Conservation (phyloP, 2,797 vertebrate genomes). For the Tachyglossus aculeatus region DNA sequence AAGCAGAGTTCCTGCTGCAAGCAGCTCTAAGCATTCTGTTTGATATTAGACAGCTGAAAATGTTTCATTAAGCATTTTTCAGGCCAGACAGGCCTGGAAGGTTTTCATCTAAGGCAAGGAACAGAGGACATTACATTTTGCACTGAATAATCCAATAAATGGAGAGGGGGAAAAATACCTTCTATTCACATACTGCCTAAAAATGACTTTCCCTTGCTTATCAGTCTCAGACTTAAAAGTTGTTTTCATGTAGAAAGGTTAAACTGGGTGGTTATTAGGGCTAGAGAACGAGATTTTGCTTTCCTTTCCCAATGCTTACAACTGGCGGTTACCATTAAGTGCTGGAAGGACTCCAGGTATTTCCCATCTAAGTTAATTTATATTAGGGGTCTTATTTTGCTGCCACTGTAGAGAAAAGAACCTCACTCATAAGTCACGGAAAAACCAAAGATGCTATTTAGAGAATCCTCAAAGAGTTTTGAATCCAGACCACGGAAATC, state of each 20-base stretch:
- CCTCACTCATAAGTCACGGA: neutral
- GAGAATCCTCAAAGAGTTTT: neutral
- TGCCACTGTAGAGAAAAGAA: neutral
- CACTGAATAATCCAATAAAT: conserved; percentile 40
- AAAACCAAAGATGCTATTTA: conserved; percentile 6
- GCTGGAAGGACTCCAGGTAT: neutral
- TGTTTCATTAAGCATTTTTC: neutral
- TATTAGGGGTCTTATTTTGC: neutral
- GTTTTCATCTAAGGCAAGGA: conserved; percentile 1
- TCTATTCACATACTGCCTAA: conserved; percentile 9
- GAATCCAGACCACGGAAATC: too few relatives aligned
- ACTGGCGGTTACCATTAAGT: neutral
- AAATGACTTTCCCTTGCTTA: too few relatives aligned
- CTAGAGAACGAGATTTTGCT: too few relatives aligned
- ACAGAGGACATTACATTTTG: conserved; percentile 42
- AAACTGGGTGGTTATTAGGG: too few relatives aligned
- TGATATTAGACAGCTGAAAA: too few relatives aligned
- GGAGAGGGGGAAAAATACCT: neutral
- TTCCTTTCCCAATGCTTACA: too few relatives aligned
- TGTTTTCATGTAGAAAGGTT: conserved; percentile 16
- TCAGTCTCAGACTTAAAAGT: too few relatives aligned
- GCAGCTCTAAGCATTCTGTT: too few relatives aligned
- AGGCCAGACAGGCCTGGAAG: conserved; percentile 17
- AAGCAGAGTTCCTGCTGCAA: too few relatives aligned
- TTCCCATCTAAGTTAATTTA: conserved; percentile 14